These are phyloP conservation scores for Cephalopachus bancanus DNA, from an alignment of 2,797 vertebrate genomes.

Conservation along the genomic window DNA sequence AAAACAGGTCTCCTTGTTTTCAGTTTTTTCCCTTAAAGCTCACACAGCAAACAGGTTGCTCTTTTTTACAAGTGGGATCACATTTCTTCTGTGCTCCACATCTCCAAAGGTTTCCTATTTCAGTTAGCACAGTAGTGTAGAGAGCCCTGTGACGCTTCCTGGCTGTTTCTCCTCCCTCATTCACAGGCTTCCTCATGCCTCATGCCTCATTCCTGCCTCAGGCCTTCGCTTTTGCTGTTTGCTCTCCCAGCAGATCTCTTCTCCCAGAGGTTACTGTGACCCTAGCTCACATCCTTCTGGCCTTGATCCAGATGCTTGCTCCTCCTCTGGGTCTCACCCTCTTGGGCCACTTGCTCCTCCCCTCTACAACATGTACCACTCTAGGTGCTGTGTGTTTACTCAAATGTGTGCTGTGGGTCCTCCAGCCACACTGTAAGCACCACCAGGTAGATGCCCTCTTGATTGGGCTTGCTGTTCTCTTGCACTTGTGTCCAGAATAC, in stretches of 20 bases:
- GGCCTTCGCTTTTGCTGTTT: too few relatives aligned
- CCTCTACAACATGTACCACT: neutral
- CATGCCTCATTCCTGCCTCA: neutral
- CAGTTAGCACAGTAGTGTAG: neutral
- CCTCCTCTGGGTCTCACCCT: neutral
- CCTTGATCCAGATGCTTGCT: neutral
- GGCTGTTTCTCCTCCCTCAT: neutral
- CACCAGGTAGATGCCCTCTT: too few relatives aligned
- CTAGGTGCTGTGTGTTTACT: neutral
- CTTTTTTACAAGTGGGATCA: neutral
- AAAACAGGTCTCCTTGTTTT: neutral
- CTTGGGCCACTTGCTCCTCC: too few relatives aligned
- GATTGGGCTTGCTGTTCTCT: too few relatives aligned
- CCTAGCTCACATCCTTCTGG: neutral
- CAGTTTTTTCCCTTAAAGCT: neutral
- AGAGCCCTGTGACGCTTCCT: neutral
- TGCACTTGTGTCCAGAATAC: too few relatives aligned
- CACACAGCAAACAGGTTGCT: neutral
- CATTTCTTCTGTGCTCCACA: neutral
- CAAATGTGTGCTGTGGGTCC: accelerated
- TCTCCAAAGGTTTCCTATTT: neutral
- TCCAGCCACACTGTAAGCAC: too few relatives aligned
- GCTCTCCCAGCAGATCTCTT: too few relatives aligned
- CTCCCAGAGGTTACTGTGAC: too few relatives aligned
- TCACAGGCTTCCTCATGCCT: too few relatives aligned